Percentiles rank a stretch among this genome's conserved stretches.
phyloP scores from a whole-genome alignment of 2,113 vertebrate species.

The Catharus fuscescens region DNA sequence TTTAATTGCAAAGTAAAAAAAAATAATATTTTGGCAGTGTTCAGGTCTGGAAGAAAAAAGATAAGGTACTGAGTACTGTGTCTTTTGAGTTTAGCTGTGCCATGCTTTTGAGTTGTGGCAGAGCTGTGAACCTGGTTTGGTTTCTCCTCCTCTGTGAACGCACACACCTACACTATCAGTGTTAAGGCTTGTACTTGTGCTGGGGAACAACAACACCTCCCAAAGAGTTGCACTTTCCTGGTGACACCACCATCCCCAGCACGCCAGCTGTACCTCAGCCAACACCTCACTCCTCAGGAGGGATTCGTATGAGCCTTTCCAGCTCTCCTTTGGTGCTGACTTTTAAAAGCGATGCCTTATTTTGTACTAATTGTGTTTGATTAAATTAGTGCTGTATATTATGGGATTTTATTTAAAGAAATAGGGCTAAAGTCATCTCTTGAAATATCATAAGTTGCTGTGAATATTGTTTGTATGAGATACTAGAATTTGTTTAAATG shows the following conservation, averaged over 20 bases:
- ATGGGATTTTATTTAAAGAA: constrained; percentile 68
- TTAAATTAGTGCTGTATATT: constrained; percentile 73
- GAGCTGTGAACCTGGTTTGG: constrained; percentile 46
- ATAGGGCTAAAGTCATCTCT: constrained; percentile 82
- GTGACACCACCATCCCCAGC: neutral
- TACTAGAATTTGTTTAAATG: constrained; percentile 51
- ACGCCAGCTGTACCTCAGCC: constrained; percentile 22
- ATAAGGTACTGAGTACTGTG: neutral
- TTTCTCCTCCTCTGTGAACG: constrained; percentile 33
- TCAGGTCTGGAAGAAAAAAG: neutral
- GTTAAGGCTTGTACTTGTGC: constrained; percentile 44
- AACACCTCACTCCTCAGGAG: neutral
- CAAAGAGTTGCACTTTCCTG: constrained; percentile 64
- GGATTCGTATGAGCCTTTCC: constrained; percentile 59
- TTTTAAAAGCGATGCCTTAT: constrained; percentile 91
- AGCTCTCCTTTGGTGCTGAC: constrained; percentile 86
- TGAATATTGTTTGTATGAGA: constrained; percentile 71
- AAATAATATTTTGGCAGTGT: neutral
- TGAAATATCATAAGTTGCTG: constrained; percentile 64
- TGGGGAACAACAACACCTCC: constrained; percentile 56
- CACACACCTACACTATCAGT: neutral
- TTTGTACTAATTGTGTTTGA: constrained; percentile 77
- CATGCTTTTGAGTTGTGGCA: neutral
- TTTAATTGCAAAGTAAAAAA: neutral
- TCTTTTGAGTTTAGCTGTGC: neutral